These are phyloP conservation scores for Teleiodes luculella DNA, from an alignment of 2,888 invertebrate genomes.

Conservation along the genomic window DNA sequence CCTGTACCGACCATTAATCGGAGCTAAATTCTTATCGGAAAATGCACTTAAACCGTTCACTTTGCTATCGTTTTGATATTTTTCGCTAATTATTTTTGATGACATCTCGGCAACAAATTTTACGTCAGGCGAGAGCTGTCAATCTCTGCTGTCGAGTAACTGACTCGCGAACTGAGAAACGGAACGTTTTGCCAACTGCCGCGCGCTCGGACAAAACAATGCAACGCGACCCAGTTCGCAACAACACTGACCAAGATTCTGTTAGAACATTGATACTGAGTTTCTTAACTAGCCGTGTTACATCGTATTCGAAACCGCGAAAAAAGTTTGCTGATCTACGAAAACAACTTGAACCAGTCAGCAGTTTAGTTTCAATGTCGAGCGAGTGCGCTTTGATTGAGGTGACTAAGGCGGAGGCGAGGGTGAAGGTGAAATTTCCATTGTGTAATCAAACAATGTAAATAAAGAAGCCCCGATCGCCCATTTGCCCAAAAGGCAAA, in stretches of 20 bases:
- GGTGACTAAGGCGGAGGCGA: too few relatives aligned
- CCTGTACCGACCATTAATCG: constrained; percentile 59
- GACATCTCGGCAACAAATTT: constrained; percentile 56
- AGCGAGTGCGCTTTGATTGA: constrained; percentile 32
- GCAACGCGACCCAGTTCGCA: constrained; percentile 44
- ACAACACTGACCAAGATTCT: constrained; percentile 34
- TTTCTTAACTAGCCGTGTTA: constrained; percentile 37
- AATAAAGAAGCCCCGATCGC: too few relatives aligned
- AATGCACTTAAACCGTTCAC: constrained; percentile 64
- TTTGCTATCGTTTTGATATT: constrained; percentile 60
- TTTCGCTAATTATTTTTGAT: constrained; percentile 63
- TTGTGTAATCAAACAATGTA: constrained; percentile 17
- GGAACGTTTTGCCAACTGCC: constrained; percentile 53
- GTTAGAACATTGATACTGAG: constrained; percentile 21
- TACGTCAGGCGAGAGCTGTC: constrained; percentile 41
- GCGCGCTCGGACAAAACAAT: constrained; percentile 52
- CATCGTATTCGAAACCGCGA: constrained; percentile 15
- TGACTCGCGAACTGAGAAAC: constrained; percentile 49
- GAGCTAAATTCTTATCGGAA: constrained; percentile 60
- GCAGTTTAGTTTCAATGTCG: constrained; percentile 41
- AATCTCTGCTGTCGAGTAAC: constrained; percentile 58
- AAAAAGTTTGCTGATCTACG: not conserved
- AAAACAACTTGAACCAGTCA: not conserved
- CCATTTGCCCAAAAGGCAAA: too few relatives aligned
- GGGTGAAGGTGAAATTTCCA: constrained; percentile 40